phyloP scores from a whole-genome alignment of 2,888 invertebrate species.

The Clanis bilineata region DNA sequence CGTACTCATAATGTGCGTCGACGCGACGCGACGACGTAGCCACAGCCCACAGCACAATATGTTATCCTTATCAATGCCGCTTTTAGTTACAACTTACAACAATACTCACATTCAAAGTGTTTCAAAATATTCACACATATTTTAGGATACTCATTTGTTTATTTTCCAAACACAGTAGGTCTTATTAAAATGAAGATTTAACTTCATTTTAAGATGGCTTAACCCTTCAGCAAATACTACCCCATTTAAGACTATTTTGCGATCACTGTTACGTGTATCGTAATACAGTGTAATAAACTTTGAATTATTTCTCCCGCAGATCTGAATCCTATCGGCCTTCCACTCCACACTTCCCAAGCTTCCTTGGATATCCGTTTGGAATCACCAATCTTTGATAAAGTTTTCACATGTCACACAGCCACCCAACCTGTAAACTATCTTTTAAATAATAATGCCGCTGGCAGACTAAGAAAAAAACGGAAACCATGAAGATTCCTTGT shows the following conservation, averaged over 20 bases:
- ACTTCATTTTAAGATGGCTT: neutral
- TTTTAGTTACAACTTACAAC: constrained; percentile 22
- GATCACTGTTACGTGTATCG: neutral
- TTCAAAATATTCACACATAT: neutral
- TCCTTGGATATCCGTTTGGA: constrained; percentile 60
- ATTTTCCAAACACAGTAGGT: neutral
- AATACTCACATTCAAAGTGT: constrained; percentile 12
- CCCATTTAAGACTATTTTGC: neutral
- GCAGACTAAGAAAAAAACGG: constrained; percentile 42
- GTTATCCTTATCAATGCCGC: constrained; percentile 38
- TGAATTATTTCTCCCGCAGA: constrained; percentile 39
- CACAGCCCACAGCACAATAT: constrained; percentile 9
- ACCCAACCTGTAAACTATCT: constrained; percentile 48
- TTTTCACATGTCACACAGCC: constrained; percentile 24
- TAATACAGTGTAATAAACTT: neutral
- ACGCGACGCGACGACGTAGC: too few relatives aligned
- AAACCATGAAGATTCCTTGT: constrained; percentile 25
- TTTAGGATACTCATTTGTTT: neutral
- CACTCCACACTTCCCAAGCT: constrained; percentile 64
- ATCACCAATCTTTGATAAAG: constrained; percentile 32
- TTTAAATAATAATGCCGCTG: constrained; percentile 43
- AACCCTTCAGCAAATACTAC: neutral
- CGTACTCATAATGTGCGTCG: constrained; percentile 7
- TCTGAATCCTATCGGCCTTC: constrained; percentile 43
- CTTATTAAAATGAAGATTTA: neutral